These are phyloP conservation scores for Agonopterix heracliana DNA, from an alignment of 2,888 invertebrate genomes.

Conservation along the genomic window DNA sequence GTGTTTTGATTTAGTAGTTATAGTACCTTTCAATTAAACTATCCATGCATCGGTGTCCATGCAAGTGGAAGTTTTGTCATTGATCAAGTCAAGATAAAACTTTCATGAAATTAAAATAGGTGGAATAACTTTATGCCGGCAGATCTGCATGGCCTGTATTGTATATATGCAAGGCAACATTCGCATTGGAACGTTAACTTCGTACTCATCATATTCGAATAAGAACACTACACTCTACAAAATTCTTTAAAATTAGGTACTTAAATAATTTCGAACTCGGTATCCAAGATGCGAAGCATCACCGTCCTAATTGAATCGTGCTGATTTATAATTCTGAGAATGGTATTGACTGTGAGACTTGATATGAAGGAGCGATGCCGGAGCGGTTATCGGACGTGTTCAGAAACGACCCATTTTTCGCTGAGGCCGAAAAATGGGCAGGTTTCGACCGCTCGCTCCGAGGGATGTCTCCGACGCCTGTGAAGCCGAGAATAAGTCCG, in stretches of 20 bases:
- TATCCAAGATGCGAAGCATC: not conserved
- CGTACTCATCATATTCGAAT: conserved; percentile 17
- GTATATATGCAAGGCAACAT: conserved; percentile 61
- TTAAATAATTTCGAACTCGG: conserved; percentile 2
- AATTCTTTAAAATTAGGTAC: conserved; percentile 4
- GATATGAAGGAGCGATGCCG: conserved; percentile 67
- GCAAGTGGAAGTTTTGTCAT: conserved; percentile 8
- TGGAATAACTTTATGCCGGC: too few species aligned
- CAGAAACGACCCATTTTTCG: conserved; percentile 71
- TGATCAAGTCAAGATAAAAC: conserved; percentile 15
- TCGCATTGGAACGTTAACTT: conserved; percentile 40
- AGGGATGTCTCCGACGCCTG: conserved; percentile 81
- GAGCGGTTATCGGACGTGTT: conserved; percentile 65
- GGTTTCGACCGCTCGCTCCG: conserved; percentile 69
- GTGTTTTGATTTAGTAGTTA: conserved; percentile 73
- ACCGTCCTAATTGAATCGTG: conserved; percentile 1
- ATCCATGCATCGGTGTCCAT: not conserved
- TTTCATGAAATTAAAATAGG: conserved; percentile 14
- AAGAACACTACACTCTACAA: conserved; percentile 65
- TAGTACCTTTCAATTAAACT: conserved; percentile 52
- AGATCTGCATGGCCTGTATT: conserved; percentile 63
- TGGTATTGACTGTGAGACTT: conserved; percentile 66
- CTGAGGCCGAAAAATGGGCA: conserved; percentile 70
- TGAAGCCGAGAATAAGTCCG: conserved; percentile 81
- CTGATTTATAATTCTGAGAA: conserved; percentile 6